Evolutionary conservation across 2,797 vertebrate genomes (phyloP).

Genomic region (Malacoctenus gilli): DNA sequence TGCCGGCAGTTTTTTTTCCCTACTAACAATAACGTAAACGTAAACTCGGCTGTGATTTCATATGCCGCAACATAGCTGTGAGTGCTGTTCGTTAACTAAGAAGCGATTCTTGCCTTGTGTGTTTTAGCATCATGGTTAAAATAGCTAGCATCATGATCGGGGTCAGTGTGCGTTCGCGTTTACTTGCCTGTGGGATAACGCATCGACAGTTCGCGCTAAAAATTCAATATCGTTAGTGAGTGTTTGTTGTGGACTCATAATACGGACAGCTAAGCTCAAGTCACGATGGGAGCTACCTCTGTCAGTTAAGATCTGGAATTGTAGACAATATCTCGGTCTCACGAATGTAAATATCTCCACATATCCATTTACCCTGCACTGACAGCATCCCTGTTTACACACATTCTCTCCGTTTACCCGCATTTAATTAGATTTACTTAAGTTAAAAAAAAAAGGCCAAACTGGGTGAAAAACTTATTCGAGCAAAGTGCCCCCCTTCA

Average conservation of each 20-base stretch:
- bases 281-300: not conserved
- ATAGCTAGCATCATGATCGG: conserved; percentile 2
- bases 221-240: conserved; percentile 54
- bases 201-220: conserved; percentile 64
- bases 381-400: too few relatives aligned
- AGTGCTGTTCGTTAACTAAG: not conserved
- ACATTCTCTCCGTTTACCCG: too few relatives aligned
- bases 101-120: not conserved
- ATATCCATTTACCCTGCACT: too few relatives aligned
- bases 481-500: too few relatives aligned
- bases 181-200: conserved; percentile 20
- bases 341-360: too few relatives aligned
- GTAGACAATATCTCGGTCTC: too few relatives aligned
- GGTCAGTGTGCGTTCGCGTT: conserved; percentile 20
- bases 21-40: not conserved
- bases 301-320: too few relatives aligned
- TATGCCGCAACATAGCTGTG: not conserved
- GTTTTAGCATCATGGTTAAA: not conserved
- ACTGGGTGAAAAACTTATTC: too few relatives aligned
- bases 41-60: not conserved
- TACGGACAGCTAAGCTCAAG: not conserved
- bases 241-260: conserved; percentile 16
- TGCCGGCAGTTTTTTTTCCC: conserved; percentile 14
- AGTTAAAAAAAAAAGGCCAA: too few relatives aligned
- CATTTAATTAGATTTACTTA: too few relatives aligned